These are phyloP conservation scores for Vulpes ferrilata DNA, from an alignment of 2,113 vertebrate species.

Conservation along the genomic window DNA sequence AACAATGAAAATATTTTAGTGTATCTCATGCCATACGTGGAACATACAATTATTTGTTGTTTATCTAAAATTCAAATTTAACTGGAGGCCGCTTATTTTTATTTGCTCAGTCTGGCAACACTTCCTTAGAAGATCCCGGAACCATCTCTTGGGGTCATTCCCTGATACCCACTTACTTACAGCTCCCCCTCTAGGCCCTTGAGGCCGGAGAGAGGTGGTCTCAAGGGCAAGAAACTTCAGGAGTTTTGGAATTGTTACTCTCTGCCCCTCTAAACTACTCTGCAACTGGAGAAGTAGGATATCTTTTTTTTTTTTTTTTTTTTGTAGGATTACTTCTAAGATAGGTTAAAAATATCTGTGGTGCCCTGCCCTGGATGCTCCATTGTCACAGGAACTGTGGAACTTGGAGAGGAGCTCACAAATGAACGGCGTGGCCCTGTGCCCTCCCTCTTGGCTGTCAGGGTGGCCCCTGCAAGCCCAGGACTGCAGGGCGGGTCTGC, in stretches of 20 bases:
- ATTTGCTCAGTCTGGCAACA: background rate
- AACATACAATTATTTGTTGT: background rate
- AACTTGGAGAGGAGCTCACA: background rate
- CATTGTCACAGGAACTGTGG: background rate
- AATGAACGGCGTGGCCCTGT: background rate
- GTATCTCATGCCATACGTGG: background rate
- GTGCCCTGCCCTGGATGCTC: background rate
- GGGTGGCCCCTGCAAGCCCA: background rate
- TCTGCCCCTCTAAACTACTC: background rate
- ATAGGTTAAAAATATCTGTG: conserved; percentile 8
- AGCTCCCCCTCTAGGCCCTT: background rate
- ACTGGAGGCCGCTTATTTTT: background rate
- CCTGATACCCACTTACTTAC: background rate
- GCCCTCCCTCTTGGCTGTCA: background rate
- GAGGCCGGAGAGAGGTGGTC: background rate
- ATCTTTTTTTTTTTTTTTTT: background rate
- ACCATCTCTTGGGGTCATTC: background rate
- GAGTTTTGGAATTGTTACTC: background rate
- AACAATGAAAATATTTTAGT: background rate
- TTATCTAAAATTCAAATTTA: conserved; percentile 54
- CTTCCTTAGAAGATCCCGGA: background rate
- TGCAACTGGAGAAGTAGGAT: background rate
- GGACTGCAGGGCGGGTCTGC: background rate
- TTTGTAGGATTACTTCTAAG: background rate
- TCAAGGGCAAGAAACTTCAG: background rate